These are phyloP conservation scores for Sciurus vulgaris DNA, from an alignment of 2,797 vertebrate genomes.

Conservation along the genomic window DNA sequence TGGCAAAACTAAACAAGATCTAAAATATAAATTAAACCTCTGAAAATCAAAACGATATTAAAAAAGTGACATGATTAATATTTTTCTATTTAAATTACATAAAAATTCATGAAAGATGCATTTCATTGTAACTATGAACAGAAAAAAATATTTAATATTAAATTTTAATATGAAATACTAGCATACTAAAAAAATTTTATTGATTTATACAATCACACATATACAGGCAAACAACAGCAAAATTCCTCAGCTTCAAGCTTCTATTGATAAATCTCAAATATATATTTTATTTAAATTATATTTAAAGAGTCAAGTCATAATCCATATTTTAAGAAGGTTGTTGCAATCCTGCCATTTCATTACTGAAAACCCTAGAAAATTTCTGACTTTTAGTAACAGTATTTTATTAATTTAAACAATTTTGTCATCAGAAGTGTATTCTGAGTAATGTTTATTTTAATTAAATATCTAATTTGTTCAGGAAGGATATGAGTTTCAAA, in stretches of 20 bases:
- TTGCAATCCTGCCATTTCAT: neutral
- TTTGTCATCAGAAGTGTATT: neutral
- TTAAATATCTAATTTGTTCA: slow-evolving; percentile 8
- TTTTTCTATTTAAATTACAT: neutral
- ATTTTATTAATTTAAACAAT: neutral
- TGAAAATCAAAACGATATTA: neutral
- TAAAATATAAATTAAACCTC: slow-evolving; percentile 1
- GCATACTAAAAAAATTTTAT: too few species aligned
- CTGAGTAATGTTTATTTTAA: slow-evolving; percentile 7
- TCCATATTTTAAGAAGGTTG: neutral
- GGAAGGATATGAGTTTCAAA: neutral
- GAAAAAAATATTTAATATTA: neutral
- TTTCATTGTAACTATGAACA: neutral
- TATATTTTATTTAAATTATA: slow-evolving; percentile 16
- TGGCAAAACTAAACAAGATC: neutral
- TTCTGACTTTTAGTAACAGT: neutral
- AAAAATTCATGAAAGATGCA: neutral
- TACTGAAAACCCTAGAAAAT: neutral
- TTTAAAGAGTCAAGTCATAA: neutral
- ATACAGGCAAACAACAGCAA: neutral
- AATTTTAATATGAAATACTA: slow-evolving; percentile 23
- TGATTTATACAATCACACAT: too few species aligned
- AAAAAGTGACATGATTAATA: neutral
- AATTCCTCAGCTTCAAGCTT: neutral
- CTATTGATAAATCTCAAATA: neutral